Evolutionary conservation across 2,888 invertebrate species (phyloP), one percentile per base, ranked within the genome.

Genomic region (Galerucella pusilla): DNA sequence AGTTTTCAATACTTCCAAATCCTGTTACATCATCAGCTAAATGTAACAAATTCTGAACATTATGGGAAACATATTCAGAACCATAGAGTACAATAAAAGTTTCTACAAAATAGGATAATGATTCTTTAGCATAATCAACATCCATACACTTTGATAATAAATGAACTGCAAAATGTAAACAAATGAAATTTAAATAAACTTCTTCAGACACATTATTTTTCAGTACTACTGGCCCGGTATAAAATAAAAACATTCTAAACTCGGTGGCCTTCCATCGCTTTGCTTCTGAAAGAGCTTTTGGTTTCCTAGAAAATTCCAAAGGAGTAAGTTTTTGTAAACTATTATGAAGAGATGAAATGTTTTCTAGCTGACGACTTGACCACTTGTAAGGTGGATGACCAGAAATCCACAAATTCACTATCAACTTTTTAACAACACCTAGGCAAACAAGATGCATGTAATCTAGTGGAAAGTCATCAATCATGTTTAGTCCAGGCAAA

Each of bases 401-500:
- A 42, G 68, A 67, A 60, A 67, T 65, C 68, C 73, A 20, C 20
- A 20, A 20, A 20, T 20, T 20, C 20, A 20, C 20, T 20, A 20
- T 20, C 20, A 20, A 20, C 20, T 20, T 20, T 20, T 20, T 20
- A 20, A 20, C 20, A 20, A 20, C 20, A 20, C 20, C 20, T 20
- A 20, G 20, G 20, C 20, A 20, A 20, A 20, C 20, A 20, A 20
- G 20, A 20, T 20, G 20, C 20, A 20, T 20, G 20, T 20, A 20
- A 20, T 20, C 20, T 20, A 20, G 20, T 20, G 20, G 20, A 20
- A 20, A 20, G 20, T 20, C 20, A 20, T 20, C 20, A 20, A 20
- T 20, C 20, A 20, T 20, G 20, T 20, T 20, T 20, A 83, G 57
- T 35, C 75, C 71, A 25, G 79, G 80, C 67, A 81, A 75, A 52